phyloP scores from a whole-genome alignment of 1,140 invertebrate genomes.

The Propsilocerus akamusi region DNA sequence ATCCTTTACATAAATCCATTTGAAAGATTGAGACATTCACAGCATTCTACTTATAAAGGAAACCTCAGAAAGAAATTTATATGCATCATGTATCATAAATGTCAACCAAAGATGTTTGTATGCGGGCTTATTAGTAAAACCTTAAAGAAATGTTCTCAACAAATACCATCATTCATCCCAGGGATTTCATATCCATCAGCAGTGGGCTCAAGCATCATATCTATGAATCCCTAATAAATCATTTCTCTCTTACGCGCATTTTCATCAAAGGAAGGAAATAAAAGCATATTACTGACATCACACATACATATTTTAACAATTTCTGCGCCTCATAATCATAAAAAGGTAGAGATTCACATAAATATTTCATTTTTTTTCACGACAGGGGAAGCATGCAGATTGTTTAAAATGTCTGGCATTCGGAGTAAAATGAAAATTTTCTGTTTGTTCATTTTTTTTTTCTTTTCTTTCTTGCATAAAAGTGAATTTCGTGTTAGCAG shows the following conservation, averaged over 20 bases:
- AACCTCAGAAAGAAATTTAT: no score
- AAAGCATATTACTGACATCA: not conserved
- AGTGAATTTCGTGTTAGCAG: no score
- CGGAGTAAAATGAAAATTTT: not conserved
- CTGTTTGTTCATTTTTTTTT: not conserved
- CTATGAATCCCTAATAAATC: not conserved
- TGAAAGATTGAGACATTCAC: no score
- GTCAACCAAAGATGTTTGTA: no score
- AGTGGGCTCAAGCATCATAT: not conserved
- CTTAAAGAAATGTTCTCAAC: no score
- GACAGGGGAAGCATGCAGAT: not conserved
- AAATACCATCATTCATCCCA: no score
- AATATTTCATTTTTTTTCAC: not conserved
- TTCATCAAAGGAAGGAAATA: not conserved
- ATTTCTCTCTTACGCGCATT: not conserved
- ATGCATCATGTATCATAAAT: no score
- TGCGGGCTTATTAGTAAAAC: no score
- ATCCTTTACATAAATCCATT: no score
- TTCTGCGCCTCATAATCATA: no score
- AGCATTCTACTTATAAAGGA: no score
- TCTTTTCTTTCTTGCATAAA: no score
- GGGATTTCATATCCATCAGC: not conserved
- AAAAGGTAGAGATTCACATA: not conserved
- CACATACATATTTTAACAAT: not conserved
- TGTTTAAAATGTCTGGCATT: not conserved